Conservation (phyloP, 2,797 vertebrate genomes). For the Kryptopterus vitreolus region DNA sequence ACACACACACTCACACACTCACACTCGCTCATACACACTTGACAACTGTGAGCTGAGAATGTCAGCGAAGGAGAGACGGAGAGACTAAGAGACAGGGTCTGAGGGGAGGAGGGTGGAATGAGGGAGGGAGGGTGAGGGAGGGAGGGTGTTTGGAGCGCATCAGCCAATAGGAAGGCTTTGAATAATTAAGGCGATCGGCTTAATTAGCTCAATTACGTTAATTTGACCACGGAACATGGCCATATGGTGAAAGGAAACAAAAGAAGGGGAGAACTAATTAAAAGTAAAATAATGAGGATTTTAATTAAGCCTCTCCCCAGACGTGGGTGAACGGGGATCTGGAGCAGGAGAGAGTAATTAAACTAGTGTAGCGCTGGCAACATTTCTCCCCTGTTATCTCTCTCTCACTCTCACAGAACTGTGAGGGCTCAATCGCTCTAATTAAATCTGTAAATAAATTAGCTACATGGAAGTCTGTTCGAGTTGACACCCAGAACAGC, state of each 20-base stretch:
- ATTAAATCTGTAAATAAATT: slow-evolving; percentile 74
- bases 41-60: slow-evolving; percentile 69
- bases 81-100: slow-evolving; percentile 59
- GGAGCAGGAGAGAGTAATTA: slow-evolving; percentile 66
- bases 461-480: slow-evolving; percentile 72
- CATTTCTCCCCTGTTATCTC: slow-evolving; percentile 59
- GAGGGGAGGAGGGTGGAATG: slow-evolving; percentile 31
- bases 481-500: slow-evolving; percentile 64
- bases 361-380: slow-evolving; percentile 68
- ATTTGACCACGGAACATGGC: slow-evolving; percentile 86
- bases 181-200: slow-evolving; percentile 89
- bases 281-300: slow-evolving; percentile 88
- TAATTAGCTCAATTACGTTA: slow-evolving; percentile 91
- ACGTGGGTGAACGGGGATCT: slow-evolving; percentile 71
- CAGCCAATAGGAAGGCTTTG: slow-evolving; percentile 81
- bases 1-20: background rate
- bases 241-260: slow-evolving; percentile 84
- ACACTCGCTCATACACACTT: slow-evolving; percentile 44
- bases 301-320: slow-evolving; percentile 85
- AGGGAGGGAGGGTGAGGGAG: background rate
- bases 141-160: background rate
- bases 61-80: slow-evolving; percentile 61
- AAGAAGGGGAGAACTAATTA: slow-evolving; percentile 84
- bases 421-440: slow-evolving; percentile 65
- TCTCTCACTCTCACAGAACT: slow-evolving; percentile 58